These are phyloP conservation scores for Mythimna impura DNA, from an alignment of 2,888 invertebrate species.

Conservation along the genomic window DNA sequence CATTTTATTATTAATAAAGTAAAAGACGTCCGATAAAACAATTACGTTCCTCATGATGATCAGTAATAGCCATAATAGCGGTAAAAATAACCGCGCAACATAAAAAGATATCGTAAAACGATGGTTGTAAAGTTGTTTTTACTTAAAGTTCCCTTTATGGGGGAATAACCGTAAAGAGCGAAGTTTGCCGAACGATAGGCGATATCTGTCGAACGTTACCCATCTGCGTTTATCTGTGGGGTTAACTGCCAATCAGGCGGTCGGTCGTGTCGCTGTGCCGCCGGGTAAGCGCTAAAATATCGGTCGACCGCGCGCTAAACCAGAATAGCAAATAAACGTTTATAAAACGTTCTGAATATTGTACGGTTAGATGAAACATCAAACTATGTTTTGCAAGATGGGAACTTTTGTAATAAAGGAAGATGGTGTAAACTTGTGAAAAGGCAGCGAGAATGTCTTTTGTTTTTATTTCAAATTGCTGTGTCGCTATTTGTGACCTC, in stretches of 20 bases:
- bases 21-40: slow-evolving; percentile 71
- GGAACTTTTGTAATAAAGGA: not conserved
- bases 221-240: slow-evolving; percentile 79
- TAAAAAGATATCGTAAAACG: slow-evolving; percentile 83
- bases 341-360: slow-evolving; percentile 32
- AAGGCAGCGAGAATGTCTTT: not conserved
- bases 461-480: not conserved
- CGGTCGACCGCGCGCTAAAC: slow-evolving; percentile 49
- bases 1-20: slow-evolving; percentile 68
- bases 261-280: slow-evolving; percentile 55
- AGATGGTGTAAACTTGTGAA: not conserved
- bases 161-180: slow-evolving; percentile 85
- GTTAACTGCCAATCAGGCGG: slow-evolving; percentile 75
- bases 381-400: not conserved
- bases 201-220: slow-evolving; percentile 76
- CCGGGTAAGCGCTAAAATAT: slow-evolving; percentile 55
- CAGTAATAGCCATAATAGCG: slow-evolving; percentile 71
- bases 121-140: slow-evolving; percentile 88
- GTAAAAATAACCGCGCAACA: slow-evolving; percentile 78
- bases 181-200: slow-evolving; percentile 84
- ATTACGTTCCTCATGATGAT: slow-evolving; percentile 74
- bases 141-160: slow-evolving; percentile 87
- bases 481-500: not conserved
- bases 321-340: slow-evolving; percentile 36
- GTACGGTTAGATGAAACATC: slow-evolving; percentile 1